phyloP scores from a whole-genome alignment of 2,888 invertebrate species.

The Galerucella nymphaeae region DNA sequence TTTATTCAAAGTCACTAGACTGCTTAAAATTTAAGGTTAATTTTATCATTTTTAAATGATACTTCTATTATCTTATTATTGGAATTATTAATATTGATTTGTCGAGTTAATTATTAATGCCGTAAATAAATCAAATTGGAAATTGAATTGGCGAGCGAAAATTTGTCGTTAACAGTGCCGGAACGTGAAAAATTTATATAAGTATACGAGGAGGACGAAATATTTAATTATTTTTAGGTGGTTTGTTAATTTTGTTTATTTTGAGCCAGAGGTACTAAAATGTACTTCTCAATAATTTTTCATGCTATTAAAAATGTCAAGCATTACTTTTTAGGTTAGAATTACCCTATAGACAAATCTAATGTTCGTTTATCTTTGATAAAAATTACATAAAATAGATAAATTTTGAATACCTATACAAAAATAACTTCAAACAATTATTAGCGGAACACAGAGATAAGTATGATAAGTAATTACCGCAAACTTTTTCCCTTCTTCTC shows the following conservation, averaged over 20 bases:
- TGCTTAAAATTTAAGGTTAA: too few species aligned
- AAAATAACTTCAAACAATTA: not conserved
- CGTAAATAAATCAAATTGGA: not conserved
- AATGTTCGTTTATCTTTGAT: too few species aligned
- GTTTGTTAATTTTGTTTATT: too few species aligned
- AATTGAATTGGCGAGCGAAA: not conserved
- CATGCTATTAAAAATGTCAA: too few species aligned
- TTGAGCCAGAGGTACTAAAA: too few species aligned
- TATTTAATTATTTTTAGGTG: too few species aligned
- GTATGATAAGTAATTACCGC: not conserved
- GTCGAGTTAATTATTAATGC: not conserved
- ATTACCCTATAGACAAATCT: too few species aligned
- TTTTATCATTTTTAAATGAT: too few species aligned
- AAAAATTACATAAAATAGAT: not conserved
- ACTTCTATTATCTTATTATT: not conserved
- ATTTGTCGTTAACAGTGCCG: not conserved
- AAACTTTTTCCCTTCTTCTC: not conserved
- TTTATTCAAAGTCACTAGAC: too few species aligned
- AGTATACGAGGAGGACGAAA: too few species aligned
- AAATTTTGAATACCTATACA: conserved; percentile 8
- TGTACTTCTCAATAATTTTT: too few species aligned
- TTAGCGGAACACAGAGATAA: not conserved
- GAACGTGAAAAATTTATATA: not conserved
- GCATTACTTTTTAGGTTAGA: too few species aligned
- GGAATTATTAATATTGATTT: not conserved